These are phyloP conservation scores for Drosophila nannoptera DNA, from an alignment of 1,140 invertebrate genomes.

Conservation along the genomic window DNA sequence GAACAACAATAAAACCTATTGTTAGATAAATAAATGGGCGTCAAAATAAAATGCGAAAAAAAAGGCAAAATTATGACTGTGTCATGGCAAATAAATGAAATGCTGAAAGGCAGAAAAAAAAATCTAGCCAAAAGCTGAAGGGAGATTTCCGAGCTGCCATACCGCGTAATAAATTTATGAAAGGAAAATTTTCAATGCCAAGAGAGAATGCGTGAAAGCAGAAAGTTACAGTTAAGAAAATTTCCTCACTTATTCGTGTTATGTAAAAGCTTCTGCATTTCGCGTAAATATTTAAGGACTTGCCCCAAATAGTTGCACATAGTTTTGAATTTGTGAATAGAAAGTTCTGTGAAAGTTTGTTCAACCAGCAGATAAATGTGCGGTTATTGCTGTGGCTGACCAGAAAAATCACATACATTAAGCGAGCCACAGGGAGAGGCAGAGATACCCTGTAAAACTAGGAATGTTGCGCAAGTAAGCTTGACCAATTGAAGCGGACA, in stretches of 20 bases:
- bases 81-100: conserved; percentile 10
- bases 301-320: neutral
- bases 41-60: conserved; percentile 9
- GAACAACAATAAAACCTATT: conserved; percentile 9
- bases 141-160: neutral
- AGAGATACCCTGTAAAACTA: conserved; percentile 1
- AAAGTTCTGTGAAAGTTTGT: neutral
- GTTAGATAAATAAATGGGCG: conserved; percentile 34
- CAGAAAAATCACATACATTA: conserved; percentile 5
- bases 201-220: neutral
- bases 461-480: too few relatives aligned
- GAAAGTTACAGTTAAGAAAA: neutral
- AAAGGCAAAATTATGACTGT: neutral
- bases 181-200: conserved; percentile 1
- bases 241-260: neutral
- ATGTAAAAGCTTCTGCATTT: neutral
- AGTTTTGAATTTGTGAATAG: conserved; percentile 1
- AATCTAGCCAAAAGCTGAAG: conserved; percentile 2
- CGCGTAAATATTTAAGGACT: conserved; percentile 1
- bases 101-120: neutral
- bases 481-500: too few relatives aligned
- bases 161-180: neutral
- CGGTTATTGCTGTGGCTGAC: conserved; percentile 26
- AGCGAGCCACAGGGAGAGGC: conserved; percentile 1
- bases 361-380: conserved; percentile 17